Base-by-base conservation (phyloP, 1,140 invertebrate genomes). In the Choristoneura fumiferana region DNA sequence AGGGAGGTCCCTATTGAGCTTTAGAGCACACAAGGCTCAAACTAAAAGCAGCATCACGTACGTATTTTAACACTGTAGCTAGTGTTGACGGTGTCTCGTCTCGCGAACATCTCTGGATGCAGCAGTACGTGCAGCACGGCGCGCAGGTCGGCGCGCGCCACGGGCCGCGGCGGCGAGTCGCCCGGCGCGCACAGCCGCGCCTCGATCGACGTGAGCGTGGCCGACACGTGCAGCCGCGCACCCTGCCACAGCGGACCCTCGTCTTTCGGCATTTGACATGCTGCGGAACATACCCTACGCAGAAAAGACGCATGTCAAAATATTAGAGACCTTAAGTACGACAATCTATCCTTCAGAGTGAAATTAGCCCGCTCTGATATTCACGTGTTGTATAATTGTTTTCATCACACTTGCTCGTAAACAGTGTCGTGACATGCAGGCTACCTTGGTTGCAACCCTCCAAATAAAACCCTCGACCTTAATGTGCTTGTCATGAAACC, bases 201-300 rank as follows among this genome's bases (percentile, higher is more conserved):
- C 38, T 71, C 65, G 3, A 73, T 4, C 0, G 60, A 43, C 5
- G 53, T 12, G 0, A 73, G 18, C 4, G 49, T 36, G 0, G 62
- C 68, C 0, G 74, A 61, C 0, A 72, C n/a, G 40, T 78, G 69
- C 0, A 78, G 15, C 0, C 72, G 71, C 0, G 79, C 65, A 1
- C 67, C 74, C 14, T 73, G 66, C 72, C 67, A 74, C 5, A 85
- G 55, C 0, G 73, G 65, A 0, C 71, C 73, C 0, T 52, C 43
- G n/a, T 82, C 73, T 0, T 71, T 63, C 0, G 74, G 74, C 67
- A 87, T 66, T 45, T 87, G 81, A 45, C 76, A 77, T 0, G 84
- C 81, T 5, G 84, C 84, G 4, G 75, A 73, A 49, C 81, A 84
- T 6, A 85, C 82, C 43, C 84, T 87, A 59, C n/a, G 10, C n/a